Base-by-base conservation (phyloP, 2,797 vertebrate species). In the Gymnopithys bicolor region DNA sequence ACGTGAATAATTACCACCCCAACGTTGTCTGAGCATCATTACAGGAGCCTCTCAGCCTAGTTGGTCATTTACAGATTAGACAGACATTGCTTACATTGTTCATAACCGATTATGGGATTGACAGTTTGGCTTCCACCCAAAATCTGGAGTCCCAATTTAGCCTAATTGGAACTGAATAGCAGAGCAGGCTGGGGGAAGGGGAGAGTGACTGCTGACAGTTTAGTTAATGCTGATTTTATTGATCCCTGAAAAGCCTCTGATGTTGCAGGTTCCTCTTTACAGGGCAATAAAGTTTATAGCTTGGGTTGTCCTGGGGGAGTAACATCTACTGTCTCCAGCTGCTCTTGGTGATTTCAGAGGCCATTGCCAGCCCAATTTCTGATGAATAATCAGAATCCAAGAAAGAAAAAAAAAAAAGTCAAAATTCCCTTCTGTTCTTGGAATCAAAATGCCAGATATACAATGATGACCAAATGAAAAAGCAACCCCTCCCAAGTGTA, bases 261-360 rank as follows among this genome's bases (percentile, higher is more conserved):
- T 96, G 90, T 33, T 96, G 90, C 94, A 95, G 87, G 94, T 93
- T 95, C 85, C 83, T 94, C 93, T 97, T 97, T 97, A 96, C 89
- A 81, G 90, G 94, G 80, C 88, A 92, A 96, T 97, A 96, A 97
- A 93, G 77, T 96, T 97, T 96, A 95, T 87, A 53, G 91, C 79
- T 93, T 58, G 80, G 69, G 37, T 73, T 77, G 79, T 96, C 96
- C 90, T 16, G 4, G 21, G 87, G 93, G 95, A 97, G 48, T 19
- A 59, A 82, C n/a, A 90, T 90, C 84, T 93, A 43, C 2, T 79
- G 89, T 55, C 85, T 96, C 53, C 51, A 85, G 69, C 55, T 7
- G 27, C 64, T 87, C 52, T 32, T 2, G 62, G 91, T 33, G 17
- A 73, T 46, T 58, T 66, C 76, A 35, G 87, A 73, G 70, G 59